Base-by-base conservation (phyloP, 2,797 vertebrate genomes). In the Gymnodraco acuticeps region DNA sequence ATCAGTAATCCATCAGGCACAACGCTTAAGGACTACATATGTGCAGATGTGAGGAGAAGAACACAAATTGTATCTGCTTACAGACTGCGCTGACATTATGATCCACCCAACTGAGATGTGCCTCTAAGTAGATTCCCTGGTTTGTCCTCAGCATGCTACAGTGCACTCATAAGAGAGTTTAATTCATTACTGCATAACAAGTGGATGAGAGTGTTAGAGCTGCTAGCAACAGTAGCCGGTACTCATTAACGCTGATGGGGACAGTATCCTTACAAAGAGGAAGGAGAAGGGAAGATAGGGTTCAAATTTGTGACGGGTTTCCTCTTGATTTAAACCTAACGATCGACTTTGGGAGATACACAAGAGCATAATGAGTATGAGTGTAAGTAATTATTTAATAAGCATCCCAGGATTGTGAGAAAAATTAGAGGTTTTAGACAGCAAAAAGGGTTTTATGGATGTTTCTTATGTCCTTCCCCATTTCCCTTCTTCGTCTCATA, bases 121-220 rank as follows among this genome's bases (percentile, higher is more conserved):
- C 62, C 80, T 82, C 73, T 75, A 84, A 89, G 88, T 85, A 88
- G 87, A 86, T 91, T 90, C 87, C 79, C 61, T 77, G 80, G 82
- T 89, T 93, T 89, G 82, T 94, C 89, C 86, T 88, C 82, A 74
- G 75, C 77, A 66, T 79, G 78, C 76, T 61, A 78, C 77, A 79
- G 59, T 77, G 64, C 51, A 6, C 85, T 78, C 75, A 73, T 79
- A 72, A 84, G 80, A 83, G 82, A 85, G 80, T 85, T 89, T 90
- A 86, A 94, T 92, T 92, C 90, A 93, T 92, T 88, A 83, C 85
- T 72, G 84, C 86, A 86, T 89, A 90, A 91, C 86, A 89, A 93
- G 85, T 88, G 75, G 87, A 83, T 74, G 83, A 80, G 81, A 82
- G 87, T 77, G 80, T 78, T 66, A 84, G 77, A 78, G 64, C 74